Percentiles rank a stretch among this genome's conserved stretches.
Conservation (phyloP, 1,140 invertebrate species). For the Ostrea edulis region DNA sequence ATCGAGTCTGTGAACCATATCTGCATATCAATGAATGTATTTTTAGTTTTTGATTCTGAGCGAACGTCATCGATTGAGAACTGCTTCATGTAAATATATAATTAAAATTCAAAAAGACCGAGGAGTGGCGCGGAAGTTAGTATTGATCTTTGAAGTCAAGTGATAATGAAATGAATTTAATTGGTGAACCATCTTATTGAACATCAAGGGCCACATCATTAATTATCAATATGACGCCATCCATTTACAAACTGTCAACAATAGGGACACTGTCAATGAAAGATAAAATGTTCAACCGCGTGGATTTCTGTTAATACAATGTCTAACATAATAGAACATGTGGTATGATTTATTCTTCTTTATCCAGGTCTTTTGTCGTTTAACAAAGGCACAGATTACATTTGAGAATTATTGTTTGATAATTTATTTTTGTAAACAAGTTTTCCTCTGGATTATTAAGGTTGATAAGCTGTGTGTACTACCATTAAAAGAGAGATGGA, state of each 20-base stretch:
- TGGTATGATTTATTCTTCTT: neutral
- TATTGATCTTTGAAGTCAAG: neutral
- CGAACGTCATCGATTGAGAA: constrained; percentile 13
- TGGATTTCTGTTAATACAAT: neutral
- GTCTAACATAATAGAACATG: neutral
- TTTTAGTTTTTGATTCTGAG: neutral
- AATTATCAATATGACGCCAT: neutral
- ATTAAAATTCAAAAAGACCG: neutral
- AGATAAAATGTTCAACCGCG: neutral
- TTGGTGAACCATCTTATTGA: neutral
- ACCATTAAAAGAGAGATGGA: no score
- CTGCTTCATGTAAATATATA: constrained; percentile 2
- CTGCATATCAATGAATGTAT: neutral
- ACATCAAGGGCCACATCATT: neutral
- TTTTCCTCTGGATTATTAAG: no score
- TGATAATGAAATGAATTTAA: neutral
- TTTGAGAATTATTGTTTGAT: neutral
- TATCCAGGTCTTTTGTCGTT: neutral
- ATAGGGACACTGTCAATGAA: neutral
- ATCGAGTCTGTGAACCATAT: neutral
- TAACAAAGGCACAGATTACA: neutral
- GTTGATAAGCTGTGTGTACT: no score
- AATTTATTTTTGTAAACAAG: no score
- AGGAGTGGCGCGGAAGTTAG: constrained; percentile 15
- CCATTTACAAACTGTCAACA: neutral